Evolutionary conservation across 2,797 vertebrate genomes (phyloP).

Genomic region (Clarias pachynema): DNA sequence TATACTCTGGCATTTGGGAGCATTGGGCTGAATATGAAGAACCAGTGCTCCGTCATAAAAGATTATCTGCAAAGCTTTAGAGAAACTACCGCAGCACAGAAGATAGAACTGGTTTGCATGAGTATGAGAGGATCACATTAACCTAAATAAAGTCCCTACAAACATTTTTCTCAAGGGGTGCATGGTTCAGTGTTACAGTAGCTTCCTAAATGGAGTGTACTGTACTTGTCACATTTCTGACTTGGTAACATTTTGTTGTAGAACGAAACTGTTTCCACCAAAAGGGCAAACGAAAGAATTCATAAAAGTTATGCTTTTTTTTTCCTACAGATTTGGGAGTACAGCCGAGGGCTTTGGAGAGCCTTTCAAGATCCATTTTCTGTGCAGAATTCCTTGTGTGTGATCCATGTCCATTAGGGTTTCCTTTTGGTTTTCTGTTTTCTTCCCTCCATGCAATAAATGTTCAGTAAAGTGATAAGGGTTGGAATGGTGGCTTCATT

Average conservation of each 20-base stretch:
- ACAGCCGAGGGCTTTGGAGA: not conserved
- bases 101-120: not conserved
- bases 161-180: not conserved
- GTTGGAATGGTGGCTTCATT: too few species aligned
- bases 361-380: not conserved
- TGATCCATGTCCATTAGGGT: not conserved
- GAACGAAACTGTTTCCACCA: not conserved
- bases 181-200: not conserved
- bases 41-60: slow-evolving; percentile 51
- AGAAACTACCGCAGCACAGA: not conserved
- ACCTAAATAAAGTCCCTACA: not conserved
- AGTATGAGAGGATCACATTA: not conserved
- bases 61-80: slow-evolving; percentile 46
- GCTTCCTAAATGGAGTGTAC: not conserved
- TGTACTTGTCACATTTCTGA: not conserved
- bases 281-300: not conserved
- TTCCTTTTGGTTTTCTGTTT: not conserved
- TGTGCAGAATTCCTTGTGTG: not conserved
- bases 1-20: slow-evolving; percentile 60
- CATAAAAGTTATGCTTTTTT: not conserved
- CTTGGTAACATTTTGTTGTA: not conserved
- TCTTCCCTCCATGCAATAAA: not conserved
- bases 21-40: slow-evolving; percentile 65
- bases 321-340: too few species aligned
- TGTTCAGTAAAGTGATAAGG: not conserved